Evolutionary conservation across 2,888 invertebrate species (phyloP).

Genomic region (Petrolisthes cinctipes): DNA sequence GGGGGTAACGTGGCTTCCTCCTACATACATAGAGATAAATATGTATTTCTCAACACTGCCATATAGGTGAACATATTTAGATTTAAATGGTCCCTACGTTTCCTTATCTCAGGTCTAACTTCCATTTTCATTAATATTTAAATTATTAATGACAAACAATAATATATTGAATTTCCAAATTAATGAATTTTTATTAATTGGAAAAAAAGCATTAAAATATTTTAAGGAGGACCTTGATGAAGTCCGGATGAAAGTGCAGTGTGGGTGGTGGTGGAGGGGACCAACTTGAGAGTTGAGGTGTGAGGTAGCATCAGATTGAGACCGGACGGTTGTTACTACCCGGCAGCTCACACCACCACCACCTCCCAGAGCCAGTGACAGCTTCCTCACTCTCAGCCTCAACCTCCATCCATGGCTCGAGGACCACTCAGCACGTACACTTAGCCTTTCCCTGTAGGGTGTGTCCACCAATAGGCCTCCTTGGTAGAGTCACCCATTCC

Average conservation of each 20-base stretch:
- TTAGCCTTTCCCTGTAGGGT: conserved; percentile 6
- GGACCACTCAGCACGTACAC: conserved; percentile 39
- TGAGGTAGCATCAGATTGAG: background rate
- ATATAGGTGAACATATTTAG: background rate
- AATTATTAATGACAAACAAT: conserved; percentile 2
- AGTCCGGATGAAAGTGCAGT: background rate
- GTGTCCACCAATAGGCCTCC: background rate
- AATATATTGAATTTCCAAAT: background rate
- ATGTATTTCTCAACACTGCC: background rate
- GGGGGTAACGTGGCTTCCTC: background rate
- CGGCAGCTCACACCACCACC: conserved; percentile 45
- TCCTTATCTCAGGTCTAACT: background rate
- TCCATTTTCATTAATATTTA: background rate
- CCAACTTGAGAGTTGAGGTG: conserved; percentile 5
- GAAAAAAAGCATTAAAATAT: background rate
- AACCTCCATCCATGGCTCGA: conserved; percentile 40
- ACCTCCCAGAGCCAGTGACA: conserved; percentile 46
- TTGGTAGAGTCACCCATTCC: background rate
- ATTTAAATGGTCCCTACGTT: background rate
- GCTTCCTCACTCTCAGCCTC: conserved; percentile 48
- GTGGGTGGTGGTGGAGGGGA: background rate
- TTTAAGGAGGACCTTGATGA: conserved; percentile 37
- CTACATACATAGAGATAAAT: conserved; percentile 8
- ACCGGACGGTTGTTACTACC: conserved; percentile 43
- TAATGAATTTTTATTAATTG: background rate